Evolutionary conservation across 2,113 vertebrate species (phyloP), one percentile per base, ranked within the genome.

Genomic region (Cyanoderma ruficeps): DNA sequence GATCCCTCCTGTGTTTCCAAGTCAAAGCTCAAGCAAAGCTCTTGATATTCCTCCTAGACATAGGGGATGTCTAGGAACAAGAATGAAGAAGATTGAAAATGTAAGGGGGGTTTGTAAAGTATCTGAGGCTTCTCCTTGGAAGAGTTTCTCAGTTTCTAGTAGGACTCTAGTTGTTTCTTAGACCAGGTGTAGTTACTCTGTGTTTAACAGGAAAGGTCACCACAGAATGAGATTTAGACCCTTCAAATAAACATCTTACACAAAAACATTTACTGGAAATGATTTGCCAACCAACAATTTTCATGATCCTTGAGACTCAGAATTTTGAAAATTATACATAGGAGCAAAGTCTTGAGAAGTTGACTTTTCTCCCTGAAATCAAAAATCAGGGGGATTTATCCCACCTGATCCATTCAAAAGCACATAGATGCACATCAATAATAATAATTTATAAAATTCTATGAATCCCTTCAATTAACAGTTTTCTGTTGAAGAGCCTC

Each of bases 91-190:
- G 79, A 28, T 5, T 2, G 30, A 24, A 80, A 71, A 7, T 15
- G 1, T 12, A 15, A 70, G 2, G 3, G 2, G 2, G 3, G 2
- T 25, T 24, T 41, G 8, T 67, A 76, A 76, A 67, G 11, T 31
- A 18, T 27, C 4, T 1, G 9, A 31, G 7, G 4, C 33, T 79
- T 53, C 50, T 44, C 31, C 27, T 42, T 9, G 6, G 25, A 67
- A 67, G 1, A 52, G 24, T 35, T 42, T 56, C 23, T 56, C 44
- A 15, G 12, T 18, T 87, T 61, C 28, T n/a, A 49, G 24, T 19
- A 33, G n/a, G 14, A 49, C 19, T 53, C 56, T 19, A 47, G 35
- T 18, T 16, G n/a, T 78, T 78, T 77, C 37, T 31, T 7, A 17
- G n/a, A 65, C 24, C 22, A 61, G 11, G 16, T 41, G 3, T 4